Percentiles rank a stretch among this genome's conserved stretches.
Conservation (phyloP, 2,113 vertebrate genomes). For the Miniopterus natalensis region DNA sequence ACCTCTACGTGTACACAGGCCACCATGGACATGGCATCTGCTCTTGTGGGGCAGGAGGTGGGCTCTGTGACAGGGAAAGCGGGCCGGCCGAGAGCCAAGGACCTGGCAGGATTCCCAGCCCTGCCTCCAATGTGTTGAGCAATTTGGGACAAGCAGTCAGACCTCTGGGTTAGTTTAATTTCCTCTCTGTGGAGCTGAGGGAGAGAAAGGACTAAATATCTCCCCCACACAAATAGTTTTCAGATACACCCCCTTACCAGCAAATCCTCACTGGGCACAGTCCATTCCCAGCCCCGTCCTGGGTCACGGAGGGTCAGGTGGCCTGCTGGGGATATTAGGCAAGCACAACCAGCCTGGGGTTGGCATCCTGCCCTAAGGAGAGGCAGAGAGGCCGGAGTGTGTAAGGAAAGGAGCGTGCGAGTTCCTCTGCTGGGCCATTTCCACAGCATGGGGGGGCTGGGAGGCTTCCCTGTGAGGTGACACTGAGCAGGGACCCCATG, state of each 20-base stretch:
- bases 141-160: not conserved
- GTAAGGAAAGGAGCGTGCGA: not conserved
- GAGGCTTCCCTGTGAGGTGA: not conserved
- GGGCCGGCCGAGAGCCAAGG: not conserved
- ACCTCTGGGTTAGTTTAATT: not conserved
- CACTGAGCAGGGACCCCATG: not conserved
- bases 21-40: not conserved
- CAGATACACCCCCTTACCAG: not conserved
- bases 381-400: not conserved
- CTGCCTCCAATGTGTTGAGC: not conserved
- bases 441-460: not conserved
- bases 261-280: not conserved
- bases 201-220: not conserved
- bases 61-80: not conserved
- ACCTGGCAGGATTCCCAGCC: not conserved
- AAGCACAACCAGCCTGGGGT: not conserved
- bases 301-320: not conserved
- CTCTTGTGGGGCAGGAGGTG: not conserved
- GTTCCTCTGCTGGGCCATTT: not conserved
- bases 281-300: not conserved
- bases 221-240: not conserved
- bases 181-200: not conserved
- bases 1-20: fast-evolving
- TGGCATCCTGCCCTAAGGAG: not conserved
- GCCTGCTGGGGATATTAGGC: not conserved